Evolutionary conservation across 1,140 invertebrate species (phyloP).

Genomic region (Drosophila neocordata): DNA sequence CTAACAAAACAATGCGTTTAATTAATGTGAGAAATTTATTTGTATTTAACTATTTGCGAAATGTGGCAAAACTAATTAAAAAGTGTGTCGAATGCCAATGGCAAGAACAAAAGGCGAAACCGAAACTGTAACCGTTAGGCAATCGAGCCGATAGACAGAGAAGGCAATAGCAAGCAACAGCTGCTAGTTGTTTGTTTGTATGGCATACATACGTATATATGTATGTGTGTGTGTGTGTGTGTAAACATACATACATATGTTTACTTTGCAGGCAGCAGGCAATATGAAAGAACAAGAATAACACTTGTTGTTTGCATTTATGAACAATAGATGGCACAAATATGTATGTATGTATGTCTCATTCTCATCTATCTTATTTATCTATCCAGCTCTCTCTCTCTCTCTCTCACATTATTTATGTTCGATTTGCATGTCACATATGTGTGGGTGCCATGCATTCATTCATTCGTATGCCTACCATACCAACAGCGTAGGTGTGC

Average conservation of each 20-base stretch:
- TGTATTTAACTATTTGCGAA: slow-evolving; percentile 74
- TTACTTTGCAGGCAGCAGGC: slow-evolving; percentile 39
- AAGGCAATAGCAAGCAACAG: slow-evolving; percentile 34
- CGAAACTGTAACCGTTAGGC: slow-evolving; percentile 31
- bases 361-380: neutral
- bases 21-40: slow-evolving; percentile 68
- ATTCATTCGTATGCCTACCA: neutral
- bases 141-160: slow-evolving; percentile 12
- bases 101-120: slow-evolving; percentile 70
- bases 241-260: slow-evolving; percentile 1
- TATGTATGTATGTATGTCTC: neutral
- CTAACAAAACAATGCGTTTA: slow-evolving; percentile 41
- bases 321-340: slow-evolving; percentile 34
- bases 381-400: neutral
- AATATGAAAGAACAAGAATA: slow-evolving; percentile 27
- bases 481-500: neutral
- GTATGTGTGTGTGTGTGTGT: neutral
- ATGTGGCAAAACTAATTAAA: slow-evolving; percentile 79
- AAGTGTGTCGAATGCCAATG: slow-evolving; percentile 77
- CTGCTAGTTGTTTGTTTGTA: slow-evolving; percentile 42
- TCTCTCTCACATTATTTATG: slow-evolving; percentile 35
- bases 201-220: neutral
- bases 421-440: slow-evolving; percentile 33
- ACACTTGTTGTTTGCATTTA: slow-evolving; percentile 65
- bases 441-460: neutral